Percentiles rank a stretch among this genome's conserved stretches.
Conservation (phyloP, 92 coral and sea anemone genomes). For the Zoanthus sansibaricus region DNA sequence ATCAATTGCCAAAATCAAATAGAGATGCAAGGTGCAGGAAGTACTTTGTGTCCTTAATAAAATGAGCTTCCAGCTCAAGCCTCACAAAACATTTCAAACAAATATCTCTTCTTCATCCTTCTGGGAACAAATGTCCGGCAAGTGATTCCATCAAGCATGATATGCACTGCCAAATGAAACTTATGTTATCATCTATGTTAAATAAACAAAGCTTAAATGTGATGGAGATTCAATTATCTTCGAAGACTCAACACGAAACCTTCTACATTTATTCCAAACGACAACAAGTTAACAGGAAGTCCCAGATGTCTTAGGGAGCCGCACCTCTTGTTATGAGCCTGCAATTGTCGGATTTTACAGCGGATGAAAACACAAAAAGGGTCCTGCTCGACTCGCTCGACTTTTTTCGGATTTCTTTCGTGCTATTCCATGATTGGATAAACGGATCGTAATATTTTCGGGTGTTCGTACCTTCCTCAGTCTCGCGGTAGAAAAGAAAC, state of each 20-base stretch:
- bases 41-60: background rate
- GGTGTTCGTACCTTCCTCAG: background rate
- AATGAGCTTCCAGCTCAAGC: background rate
- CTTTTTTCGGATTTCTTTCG: background rate
- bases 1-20: no score
- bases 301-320: constrained; percentile 35
- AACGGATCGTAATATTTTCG: background rate
- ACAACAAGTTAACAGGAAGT: constrained; percentile 25
- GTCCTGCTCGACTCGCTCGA: background rate
- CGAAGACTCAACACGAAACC: background rate
- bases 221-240: background rate
- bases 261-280: background rate
- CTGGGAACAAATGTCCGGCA: background rate
- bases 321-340: background rate
- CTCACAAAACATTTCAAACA: background rate
- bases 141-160: background rate
- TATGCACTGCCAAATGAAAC: background rate
- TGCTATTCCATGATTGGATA: constrained; percentile 1
- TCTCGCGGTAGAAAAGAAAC: background rate
- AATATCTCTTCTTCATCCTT: background rate
- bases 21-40: background rate
- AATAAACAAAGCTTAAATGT: background rate
- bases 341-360: background rate
- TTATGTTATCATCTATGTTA: background rate
- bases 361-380: background rate